Conservation (phyloP, 2,797 vertebrate genomes). For the Syngnathus rostellatus region DNA sequence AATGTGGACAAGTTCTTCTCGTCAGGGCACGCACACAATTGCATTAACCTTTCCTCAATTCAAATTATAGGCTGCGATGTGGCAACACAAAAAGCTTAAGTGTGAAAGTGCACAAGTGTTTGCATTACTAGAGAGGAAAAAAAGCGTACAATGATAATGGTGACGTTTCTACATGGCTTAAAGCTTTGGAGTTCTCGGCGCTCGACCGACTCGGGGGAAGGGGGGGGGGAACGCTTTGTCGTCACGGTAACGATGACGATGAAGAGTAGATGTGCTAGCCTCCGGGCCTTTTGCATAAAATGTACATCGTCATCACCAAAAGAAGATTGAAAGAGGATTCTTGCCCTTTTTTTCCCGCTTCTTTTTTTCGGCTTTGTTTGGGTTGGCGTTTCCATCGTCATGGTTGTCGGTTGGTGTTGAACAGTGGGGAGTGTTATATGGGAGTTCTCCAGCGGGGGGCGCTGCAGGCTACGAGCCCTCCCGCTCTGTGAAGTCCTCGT, state of each 20-base stretch:
- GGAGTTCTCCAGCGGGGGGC: constrained; percentile 55
- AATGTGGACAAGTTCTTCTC: not conserved
- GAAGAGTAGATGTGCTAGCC: constrained; percentile 69
- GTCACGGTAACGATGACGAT: constrained; percentile 35
- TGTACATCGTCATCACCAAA: constrained; percentile 74
- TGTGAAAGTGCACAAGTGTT: constrained; percentile 47
- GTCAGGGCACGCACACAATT: no score
- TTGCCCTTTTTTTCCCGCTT: constrained; percentile 27
- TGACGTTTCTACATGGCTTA: constrained; percentile 62
- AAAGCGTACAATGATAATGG: not conserved
- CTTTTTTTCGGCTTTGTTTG: constrained; percentile 37
- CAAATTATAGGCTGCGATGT: not conserved
- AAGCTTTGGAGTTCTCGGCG: constrained; percentile 60
- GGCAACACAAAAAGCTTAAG: constrained; percentile 23
- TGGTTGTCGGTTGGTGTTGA: constrained; percentile 32
- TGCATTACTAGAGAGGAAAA: constrained; percentile 37
- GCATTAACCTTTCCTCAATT: no score
- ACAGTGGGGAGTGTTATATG: constrained; percentile 63
- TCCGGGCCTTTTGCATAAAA: constrained; percentile 82
- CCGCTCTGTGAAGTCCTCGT: constrained; percentile 82
- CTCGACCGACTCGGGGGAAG: constrained; percentile 18
- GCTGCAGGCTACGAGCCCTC: constrained; percentile 69
- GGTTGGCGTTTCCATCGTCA: constrained; percentile 16
- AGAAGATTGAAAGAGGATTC: constrained; percentile 27
- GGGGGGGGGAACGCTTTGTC: constrained; percentile 69